Base-by-base conservation (phyloP, 2,797 vertebrate genomes). In the Falco biarmicus region DNA sequence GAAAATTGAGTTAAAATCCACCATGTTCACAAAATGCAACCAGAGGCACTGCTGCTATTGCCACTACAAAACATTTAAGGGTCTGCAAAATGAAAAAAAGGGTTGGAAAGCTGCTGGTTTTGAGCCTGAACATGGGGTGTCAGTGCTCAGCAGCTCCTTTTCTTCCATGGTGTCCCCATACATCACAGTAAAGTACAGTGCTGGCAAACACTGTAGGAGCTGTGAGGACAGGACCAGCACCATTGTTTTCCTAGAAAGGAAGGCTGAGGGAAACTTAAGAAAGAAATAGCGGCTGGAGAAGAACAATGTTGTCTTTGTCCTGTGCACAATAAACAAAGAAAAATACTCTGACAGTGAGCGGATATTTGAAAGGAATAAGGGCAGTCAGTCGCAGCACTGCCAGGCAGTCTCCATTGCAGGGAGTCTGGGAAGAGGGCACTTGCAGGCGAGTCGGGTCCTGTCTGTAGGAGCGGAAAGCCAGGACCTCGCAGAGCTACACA, bases 301-400 rank as follows among this genome's bases (percentile, higher is more conserved):
- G 32, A 90, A 95, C 84, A 96, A 87, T 0, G 0, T n/a, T 0
- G 1, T 73, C 81, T 93, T 94, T 97, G 95, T 96, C 43, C 43
- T 53, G 21, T n/a, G 37, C 57, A 93, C 81, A 96, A 70, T 80
- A 54, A 79, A 96, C 95, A 94, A 94, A 89, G 85, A 5, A 39
- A 84, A 94, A 76, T 12, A 51, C 54, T 73, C 77, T 78, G 70
- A 61, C 59, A 76, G 51, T 56, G 80, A 95, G 73, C 3, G 3
- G 88, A 37, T 82, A 69, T 50, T 87, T 3, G 18, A 82, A 56
- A 89, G 77, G 84, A 94, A 69, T 11, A 34, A 70, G 87, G 84
- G 61, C 92, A 92, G 74, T 65, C 5, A 2, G 81, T 73, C 6
- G 3, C 53, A 74, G 60, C 4, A 2, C 83, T 90, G 80, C 73